phyloP scores from a whole-genome alignment of 2,797 vertebrate species.

The Enoplosus armatus region DNA sequence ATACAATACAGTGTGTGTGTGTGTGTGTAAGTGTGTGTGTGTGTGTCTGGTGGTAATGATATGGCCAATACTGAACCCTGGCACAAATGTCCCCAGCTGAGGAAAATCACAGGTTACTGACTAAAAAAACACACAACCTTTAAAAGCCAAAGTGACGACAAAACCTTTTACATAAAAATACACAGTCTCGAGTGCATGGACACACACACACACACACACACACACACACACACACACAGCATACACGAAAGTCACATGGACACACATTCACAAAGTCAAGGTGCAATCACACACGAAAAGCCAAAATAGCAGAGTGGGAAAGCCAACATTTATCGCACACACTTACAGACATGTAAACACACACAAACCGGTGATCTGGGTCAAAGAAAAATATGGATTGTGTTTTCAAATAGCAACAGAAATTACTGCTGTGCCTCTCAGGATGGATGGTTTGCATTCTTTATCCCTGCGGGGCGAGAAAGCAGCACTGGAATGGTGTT shows the following conservation, averaged over 20 bases:
- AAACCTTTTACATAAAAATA: background rate
- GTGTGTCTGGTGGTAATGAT: background rate
- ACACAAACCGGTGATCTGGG: background rate
- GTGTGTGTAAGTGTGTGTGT: background rate
- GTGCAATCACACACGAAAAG: background rate
- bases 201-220: constrained; percentile 4
- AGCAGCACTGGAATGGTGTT: background rate
- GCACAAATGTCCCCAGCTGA: background rate
- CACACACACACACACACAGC: background rate
- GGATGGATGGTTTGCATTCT: background rate
- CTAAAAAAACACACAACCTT: background rate
- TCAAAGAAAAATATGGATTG: background rate
- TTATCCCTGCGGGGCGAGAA: background rate
- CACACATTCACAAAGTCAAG: background rate
- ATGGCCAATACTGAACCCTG: background rate
- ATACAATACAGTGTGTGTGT: background rate
- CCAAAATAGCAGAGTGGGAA: background rate
- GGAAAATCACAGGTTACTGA: constrained; percentile 25
- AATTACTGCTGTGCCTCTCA: background rate
- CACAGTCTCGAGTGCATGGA: background rate
- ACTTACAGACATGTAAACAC: background rate
- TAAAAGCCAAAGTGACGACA: background rate
- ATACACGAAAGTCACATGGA: background rate
- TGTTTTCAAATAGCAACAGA: background rate
- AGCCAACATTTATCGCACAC: background rate